Conservation (phyloP, 2,797 vertebrate species). For the Argentina silus region DNA sequence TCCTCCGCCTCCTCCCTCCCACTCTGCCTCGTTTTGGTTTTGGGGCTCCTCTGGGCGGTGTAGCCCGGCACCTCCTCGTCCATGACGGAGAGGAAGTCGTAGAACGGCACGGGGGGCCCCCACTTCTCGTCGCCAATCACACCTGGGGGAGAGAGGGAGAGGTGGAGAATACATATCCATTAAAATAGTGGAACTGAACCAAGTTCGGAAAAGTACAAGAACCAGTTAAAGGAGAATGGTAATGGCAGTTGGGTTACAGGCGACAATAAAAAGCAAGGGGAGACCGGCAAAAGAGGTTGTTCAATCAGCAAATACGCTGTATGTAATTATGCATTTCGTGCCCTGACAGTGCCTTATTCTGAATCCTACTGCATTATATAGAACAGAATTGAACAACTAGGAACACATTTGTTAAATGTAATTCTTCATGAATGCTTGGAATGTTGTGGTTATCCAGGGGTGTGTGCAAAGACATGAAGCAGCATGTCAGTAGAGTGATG, state of each 20-base stretch:
- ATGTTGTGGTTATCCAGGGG: not conserved
- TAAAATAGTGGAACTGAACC: too few species aligned
- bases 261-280: too few species aligned
- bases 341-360: too few species aligned
- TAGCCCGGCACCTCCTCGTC: slow-evolving; percentile 72
- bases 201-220: too few species aligned
- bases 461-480: not conserved
- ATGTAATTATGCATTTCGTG: too few species aligned
- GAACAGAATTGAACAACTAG: too few species aligned
- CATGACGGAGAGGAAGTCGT: slow-evolving; percentile 89
- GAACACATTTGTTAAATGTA: too few species aligned
- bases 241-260: too few species aligned
- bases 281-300: too few species aligned
- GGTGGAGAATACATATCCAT: not conserved
- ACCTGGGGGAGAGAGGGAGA: slow-evolving; percentile 63
- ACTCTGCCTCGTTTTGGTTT: slow-evolving; percentile 28
- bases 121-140: slow-evolving; percentile 80
- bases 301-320: too few species aligned
- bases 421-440: not conserved
- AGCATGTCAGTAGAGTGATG: not conserved
- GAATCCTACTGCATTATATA: too few species aligned
- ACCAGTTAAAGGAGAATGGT: too few species aligned
- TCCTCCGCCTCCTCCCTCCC: slow-evolving; percentile 14
- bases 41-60: slow-evolving; percentile 54
- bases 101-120: slow-evolving; percentile 83